Evolutionary conservation across 2,888 invertebrate genomes (phyloP).

Genomic region (Helicoverpa assulta): DNA sequence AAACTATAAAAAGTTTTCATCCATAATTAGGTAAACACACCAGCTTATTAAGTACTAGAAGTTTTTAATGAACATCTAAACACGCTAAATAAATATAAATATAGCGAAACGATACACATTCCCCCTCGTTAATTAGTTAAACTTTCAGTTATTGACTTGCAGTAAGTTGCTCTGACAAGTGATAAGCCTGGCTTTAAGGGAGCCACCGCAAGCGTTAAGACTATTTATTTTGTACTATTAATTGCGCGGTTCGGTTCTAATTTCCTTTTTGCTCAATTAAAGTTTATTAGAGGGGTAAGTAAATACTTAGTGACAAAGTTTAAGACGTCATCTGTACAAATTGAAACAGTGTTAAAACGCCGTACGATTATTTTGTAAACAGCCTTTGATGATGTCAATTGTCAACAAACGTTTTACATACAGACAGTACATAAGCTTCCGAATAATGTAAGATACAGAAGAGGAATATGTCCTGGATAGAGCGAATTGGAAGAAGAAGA

Average conservation of each 20-base stretch:
- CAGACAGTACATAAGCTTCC: no score
- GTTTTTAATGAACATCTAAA: constrained; percentile 74
- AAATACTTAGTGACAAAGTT: neutral
- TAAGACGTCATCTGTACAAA: no score
- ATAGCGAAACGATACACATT: constrained; percentile 58
- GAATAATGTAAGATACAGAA: no score
- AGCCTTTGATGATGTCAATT: no score
- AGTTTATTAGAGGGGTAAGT: neutral
- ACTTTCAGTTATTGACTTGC: constrained; percentile 76
- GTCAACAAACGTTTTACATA: no score
- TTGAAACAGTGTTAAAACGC: no score
- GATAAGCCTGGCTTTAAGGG: constrained; percentile 63
- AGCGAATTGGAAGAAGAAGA: no score
- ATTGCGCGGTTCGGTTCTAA: constrained; percentile 22
- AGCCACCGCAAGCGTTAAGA: constrained; percentile 24
- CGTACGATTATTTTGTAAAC: no score
- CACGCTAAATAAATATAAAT: constrained; percentile 71
- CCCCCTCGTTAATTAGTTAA: constrained; percentile 72
- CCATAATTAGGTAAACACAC: constrained; percentile 32
- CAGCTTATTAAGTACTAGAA: constrained; percentile 31
- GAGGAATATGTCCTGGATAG: no score
- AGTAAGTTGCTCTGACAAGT: constrained; percentile 63
- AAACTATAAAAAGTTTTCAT: neutral
- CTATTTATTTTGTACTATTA: constrained; percentile 37
- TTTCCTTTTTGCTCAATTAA: constrained; percentile 13